Conservation (phyloP, 2,113 vertebrate species). For the Alethe castanea region DNA sequence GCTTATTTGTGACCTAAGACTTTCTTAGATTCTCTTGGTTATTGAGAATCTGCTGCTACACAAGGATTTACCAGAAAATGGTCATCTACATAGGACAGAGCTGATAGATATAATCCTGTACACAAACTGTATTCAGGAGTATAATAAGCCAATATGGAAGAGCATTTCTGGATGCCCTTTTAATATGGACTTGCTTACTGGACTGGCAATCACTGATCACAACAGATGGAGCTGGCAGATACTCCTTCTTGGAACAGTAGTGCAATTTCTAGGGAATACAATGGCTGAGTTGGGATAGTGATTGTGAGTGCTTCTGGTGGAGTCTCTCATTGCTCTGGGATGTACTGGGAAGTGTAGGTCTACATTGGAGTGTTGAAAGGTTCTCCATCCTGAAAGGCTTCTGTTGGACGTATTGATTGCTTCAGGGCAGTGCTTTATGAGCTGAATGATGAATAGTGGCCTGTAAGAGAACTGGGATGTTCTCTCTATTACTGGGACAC, state of each 20-base stretch:
- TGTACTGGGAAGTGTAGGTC: not conserved
- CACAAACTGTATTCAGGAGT: not conserved
- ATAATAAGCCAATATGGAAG: not conserved
- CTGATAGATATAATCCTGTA: not conserved
- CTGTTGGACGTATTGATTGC: not conserved
- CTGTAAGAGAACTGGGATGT: not conserved
- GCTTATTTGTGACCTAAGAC: not conserved
- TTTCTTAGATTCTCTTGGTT: not conserved
- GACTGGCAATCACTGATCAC: not conserved
- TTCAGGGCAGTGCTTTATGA: not conserved
- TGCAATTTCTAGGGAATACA: not conserved
- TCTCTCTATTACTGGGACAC: not conserved
- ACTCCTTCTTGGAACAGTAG: not conserved
- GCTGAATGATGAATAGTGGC: not conserved
- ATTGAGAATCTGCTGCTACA: not conserved
- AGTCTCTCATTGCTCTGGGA: not conserved
- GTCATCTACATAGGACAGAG: not conserved
- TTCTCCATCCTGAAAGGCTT: not conserved
- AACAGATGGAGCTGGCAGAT: slow-evolving; percentile 3
- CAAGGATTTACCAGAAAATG: not conserved
- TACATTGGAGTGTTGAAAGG: not conserved
- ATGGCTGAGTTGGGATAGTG: not conserved
- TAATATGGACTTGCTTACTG: not conserved
- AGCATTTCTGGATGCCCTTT: slow-evolving; percentile 18
- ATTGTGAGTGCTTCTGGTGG: not conserved